phyloP scores from a whole-genome alignment of 2,888 invertebrate species.

The Prosopocoilus inquinatus region DNA sequence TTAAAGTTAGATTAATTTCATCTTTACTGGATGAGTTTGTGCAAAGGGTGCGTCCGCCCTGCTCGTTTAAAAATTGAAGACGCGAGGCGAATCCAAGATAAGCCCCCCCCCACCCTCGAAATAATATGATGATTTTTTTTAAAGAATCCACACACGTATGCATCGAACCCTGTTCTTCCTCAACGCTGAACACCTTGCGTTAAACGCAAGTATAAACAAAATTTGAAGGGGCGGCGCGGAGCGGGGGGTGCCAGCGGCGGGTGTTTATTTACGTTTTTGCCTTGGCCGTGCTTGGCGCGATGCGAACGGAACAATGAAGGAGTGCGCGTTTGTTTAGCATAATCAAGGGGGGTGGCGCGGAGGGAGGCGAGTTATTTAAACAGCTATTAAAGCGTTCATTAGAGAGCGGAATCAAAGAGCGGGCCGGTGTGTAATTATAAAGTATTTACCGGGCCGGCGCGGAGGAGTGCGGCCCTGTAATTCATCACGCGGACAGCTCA shows the following conservation, averaged over 20 bases:
- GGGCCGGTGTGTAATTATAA: slow-evolving; percentile 52
- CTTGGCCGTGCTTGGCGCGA: slow-evolving; percentile 21
- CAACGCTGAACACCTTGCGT: neutral
- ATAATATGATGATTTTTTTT: too few relatives aligned
- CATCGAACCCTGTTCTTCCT: too few relatives aligned
- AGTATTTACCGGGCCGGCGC: slow-evolving; percentile 49
- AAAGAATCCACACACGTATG: too few relatives aligned
- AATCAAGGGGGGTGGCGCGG: slow-evolving; percentile 26
- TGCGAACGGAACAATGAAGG: slow-evolving; percentile 20
- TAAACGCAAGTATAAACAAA: neutral
- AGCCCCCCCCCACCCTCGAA: too few relatives aligned
- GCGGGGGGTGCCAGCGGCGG: too few relatives aligned
- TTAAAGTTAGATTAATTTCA: too few relatives aligned
- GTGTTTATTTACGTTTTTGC: too few relatives aligned
- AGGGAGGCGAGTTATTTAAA: slow-evolving; percentile 35
- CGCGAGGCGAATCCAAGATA: too few relatives aligned
- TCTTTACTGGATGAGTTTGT: too few relatives aligned
- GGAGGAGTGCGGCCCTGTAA: slow-evolving; percentile 49
- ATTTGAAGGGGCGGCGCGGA: neutral
- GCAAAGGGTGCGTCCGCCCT: too few relatives aligned
- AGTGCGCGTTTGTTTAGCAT: slow-evolving; percentile 32
- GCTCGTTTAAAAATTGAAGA: too few relatives aligned
- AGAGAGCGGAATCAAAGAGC: slow-evolving; percentile 48
- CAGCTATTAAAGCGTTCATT: slow-evolving; percentile 49
- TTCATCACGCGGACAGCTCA: slow-evolving; percentile 51